Percentiles rank a stretch among this genome's conserved stretches.
Evolutionary conservation across 2,888 invertebrate genomes (phyloP).

Genomic region (Elysia crispata): DNA sequence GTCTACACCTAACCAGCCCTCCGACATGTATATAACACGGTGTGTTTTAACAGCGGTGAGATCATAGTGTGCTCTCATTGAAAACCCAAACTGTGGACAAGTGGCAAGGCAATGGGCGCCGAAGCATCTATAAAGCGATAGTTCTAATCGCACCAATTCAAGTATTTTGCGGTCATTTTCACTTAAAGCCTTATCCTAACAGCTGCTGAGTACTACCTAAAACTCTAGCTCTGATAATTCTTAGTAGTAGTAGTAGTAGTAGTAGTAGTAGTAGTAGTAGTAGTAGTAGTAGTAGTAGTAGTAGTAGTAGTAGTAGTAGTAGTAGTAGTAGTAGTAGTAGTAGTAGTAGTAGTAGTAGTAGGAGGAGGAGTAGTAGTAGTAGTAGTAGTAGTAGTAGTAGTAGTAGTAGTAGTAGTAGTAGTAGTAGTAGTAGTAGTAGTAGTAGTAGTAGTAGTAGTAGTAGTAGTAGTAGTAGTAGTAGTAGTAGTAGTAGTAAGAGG

Average conservation of each 20-base stretch:
- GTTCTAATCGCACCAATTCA: no score
- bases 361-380: conserved; percentile 17
- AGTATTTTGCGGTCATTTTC: no score
- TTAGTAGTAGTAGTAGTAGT: conserved; percentile 25
- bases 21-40: no score
- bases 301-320: conserved; percentile 35
- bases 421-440: conserved; percentile 45
- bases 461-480: conserved; percentile 46
- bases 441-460: conserved; percentile 44
- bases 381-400: conserved; percentile 45
- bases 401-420: conserved; percentile 47
- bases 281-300: conserved; percentile 39
- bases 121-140: no score
- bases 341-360: not conserved
- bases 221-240: no score
- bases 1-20: no score
- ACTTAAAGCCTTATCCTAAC: no score
- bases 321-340: conserved; percentile 44
- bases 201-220: no score
- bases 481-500: conserved; percentile 44
- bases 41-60: no score
- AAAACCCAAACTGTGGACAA: no score
- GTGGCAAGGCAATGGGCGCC: no score
- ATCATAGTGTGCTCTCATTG: no score
- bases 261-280: conserved; percentile 22